phyloP scores from a whole-genome alignment of 2,888 invertebrate genomes.

The Drosophila basisetae region DNA sequence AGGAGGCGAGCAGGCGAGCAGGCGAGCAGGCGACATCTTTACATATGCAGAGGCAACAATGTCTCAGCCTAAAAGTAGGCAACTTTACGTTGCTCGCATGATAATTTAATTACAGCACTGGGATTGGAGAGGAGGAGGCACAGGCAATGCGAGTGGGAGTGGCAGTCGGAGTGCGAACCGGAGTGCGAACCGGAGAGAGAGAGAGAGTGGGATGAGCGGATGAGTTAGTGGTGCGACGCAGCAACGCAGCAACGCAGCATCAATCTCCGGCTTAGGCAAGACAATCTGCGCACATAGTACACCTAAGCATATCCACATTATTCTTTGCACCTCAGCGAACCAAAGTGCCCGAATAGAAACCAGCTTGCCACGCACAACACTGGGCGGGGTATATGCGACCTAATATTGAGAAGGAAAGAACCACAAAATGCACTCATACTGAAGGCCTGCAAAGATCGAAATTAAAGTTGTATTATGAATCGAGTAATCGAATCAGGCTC shows the following conservation, averaged over 20 bases:
- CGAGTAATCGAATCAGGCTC: background rate
- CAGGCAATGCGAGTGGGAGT: background rate
- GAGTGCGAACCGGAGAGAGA: background rate
- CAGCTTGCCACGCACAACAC: constrained; percentile 2
- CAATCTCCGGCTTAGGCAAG: constrained; percentile 73
- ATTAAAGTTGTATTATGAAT: background rate
- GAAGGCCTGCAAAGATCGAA: background rate
- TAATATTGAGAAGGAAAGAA: no score
- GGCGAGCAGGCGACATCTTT: constrained; percentile 38
- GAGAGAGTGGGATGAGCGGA: constrained; percentile 2
- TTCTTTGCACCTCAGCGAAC: constrained; percentile 47
- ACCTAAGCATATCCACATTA: constrained; percentile 40
- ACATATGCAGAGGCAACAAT: constrained; percentile 45
- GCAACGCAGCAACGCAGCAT: constrained; percentile 67
- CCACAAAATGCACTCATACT: background rate
- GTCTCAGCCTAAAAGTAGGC: constrained; percentile 64
- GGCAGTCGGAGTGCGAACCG: no score
- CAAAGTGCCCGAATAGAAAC: constrained; percentile 21
- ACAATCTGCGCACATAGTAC: constrained; percentile 52
- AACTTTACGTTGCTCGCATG: constrained; percentile 67
- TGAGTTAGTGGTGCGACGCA: constrained; percentile 31
- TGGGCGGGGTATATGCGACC: constrained; percentile 1
- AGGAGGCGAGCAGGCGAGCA: no score
- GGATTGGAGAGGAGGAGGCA: constrained; percentile 12
- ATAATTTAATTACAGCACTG: constrained; percentile 74